A percentile compares a stretch with the other conserved stretches of the same genome.
phyloP scores from a whole-genome alignment of 64 coral and sea anemone species.

The Exaiptasia diaphana region DNA sequence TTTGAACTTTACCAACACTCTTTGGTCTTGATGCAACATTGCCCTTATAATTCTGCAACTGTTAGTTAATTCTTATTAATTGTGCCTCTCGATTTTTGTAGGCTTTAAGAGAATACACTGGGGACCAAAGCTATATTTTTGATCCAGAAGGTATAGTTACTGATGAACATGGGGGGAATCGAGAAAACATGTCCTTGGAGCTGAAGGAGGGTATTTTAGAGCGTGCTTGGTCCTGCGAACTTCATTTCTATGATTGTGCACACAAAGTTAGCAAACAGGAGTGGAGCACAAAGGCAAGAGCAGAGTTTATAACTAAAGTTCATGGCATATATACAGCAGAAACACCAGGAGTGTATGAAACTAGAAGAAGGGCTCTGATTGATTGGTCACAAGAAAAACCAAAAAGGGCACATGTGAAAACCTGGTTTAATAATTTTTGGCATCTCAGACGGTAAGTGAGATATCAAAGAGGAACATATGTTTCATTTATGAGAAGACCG shows the following conservation, averaged over 20 bases:
- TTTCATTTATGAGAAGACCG: neutral
- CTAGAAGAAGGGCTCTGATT: neutral
- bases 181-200: neutral
- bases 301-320: conserved; percentile 27
- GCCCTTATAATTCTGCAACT: neutral
- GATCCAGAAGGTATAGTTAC: conserved; percentile 45
- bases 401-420: conserved; percentile 4
- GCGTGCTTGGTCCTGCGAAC: conserved; percentile 22
- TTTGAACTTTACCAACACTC: neutral
- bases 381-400: conserved; percentile 35
- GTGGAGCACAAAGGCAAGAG: conserved; percentile 19
- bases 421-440: conserved; percentile 41
- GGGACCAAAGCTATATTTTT: conserved; percentile 23
- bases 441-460: conserved; percentile 2
- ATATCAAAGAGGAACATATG: neutral
- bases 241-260: conserved; percentile 49
- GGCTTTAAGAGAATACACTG: conserved; percentile 27
- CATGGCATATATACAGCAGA: conserved; percentile 29
- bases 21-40: neutral
- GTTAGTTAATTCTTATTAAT: neutral
- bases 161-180: conserved; percentile 35
- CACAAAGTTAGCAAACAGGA: neutral
- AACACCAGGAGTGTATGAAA: conserved; percentile 15
- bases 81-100: neutral
- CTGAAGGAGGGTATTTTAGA: neutral